Base-by-base conservation (phyloP, 2,113 vertebrate species). In the Vulpes lagopus region DNA sequence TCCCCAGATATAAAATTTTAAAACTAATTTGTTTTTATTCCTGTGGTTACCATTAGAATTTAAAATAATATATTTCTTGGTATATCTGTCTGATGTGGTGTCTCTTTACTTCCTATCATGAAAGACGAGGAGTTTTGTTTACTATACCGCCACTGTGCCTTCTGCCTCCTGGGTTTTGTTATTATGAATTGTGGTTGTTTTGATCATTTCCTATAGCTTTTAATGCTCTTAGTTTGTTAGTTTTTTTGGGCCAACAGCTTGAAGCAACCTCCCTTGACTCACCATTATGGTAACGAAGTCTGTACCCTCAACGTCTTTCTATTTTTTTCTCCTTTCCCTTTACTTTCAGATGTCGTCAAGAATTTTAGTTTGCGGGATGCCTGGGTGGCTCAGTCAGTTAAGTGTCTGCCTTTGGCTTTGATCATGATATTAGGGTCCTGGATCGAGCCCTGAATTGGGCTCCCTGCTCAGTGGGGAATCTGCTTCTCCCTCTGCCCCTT, bases 31-130 rank as follows among this genome's bases (percentile, higher is more conserved):
- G 35, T 38, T 38, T 74, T 53, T 91, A 55, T 79, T 86, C 23
- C 11, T 92, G 38, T 89, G 71, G 25, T 53, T 87, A 78, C 19
- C 23, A 92, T 92, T 64, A 95, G 59, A 87, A 88, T 80, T 95
- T 51, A 81, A 94, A 82, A 76, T 23, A 59, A 62, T 85, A 49
- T 16, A 51, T 87, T 81, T 93, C 19, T 94, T 84, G 16, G 8
- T 83, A 17, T 55, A 19, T 92, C 5, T 97, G 59, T n/a, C n/a
- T 93, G 57, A 74, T 11, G 59, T n/a, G 53, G 17, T 60, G 49
- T 60, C n/a, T 93, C 53, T 81, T 89, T 88, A 30, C 35, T 86
- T 93, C 4, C 55, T 85, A 5, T 83, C 25, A 17, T 43, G 22
- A 73, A 96, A 64, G 25, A 25, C 90, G 38, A 89, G 15, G 17